Base-by-base conservation (phyloP, 2,113 vertebrate species). In the Peucedramus taeniatus region DNA sequence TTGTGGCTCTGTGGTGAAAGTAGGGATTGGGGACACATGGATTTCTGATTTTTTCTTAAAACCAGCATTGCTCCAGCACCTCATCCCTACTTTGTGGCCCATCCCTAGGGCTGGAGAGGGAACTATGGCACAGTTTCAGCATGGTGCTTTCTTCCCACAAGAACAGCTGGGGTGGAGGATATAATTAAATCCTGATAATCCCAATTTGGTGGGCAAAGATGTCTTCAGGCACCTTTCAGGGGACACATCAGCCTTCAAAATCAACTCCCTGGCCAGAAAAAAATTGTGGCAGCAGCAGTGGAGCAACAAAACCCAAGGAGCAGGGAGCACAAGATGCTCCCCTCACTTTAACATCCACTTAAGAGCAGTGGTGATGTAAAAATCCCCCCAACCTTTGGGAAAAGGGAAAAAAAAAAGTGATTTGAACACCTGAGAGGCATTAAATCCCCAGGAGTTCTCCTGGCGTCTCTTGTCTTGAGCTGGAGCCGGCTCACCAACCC, bases 161-260 rank as follows among this genome's bases (percentile, higher is more conserved):
- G n/a, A 6, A 24, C 0, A 0, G n/a, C 27, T 1, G 2, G 42
- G 57, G 30, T 6, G 28, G 24, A 81, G 28, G 1, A 3, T 12
- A 18, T 18, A 0, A 33, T 42, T 24, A 39, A 30, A 71, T 33
- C 19, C n/a, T 7, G 10, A 39, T 24, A 33, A 74, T 23, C 24
- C 23, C 0, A 2, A 33, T 70, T 39, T 16, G 37, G 50, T n/a
- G 28, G 23, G 39, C 33, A 77, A 69, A 77, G 22, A 77, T 26
- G 27, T n/a, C 31, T n/a, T 45, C 4, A 1, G 23, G 30, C n/a
- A 54, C 39, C 23, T 70, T 70, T 54, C 18, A 15, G 53, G 57
- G 18, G 23, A 56, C 17, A 66, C 10, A 49, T 20, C 51, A 37
- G 19, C 23, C 47, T 49, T 53, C 49, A 37, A 14, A 24, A 42